These are phyloP conservation scores for Protobothrops flavoviridis DNA, from an alignment of 2,113 vertebrate species.

Conservation along the genomic window DNA sequence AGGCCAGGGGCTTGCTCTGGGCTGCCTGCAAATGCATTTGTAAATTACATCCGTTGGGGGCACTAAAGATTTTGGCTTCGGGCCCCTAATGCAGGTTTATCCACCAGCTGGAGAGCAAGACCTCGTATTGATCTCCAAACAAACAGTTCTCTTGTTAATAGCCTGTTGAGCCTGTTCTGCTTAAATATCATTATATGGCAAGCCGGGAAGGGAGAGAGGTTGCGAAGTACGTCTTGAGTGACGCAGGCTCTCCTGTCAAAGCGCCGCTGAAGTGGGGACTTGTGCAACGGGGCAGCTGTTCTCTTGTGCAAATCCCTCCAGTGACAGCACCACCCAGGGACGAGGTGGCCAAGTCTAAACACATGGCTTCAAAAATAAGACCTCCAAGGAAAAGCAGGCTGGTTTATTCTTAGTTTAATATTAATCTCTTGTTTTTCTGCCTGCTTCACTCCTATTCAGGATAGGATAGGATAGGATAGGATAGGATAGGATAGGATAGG, in stretches of 20 bases:
- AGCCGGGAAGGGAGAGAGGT: no score
- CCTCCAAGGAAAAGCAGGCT: neutral
- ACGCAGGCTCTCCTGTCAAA: neutral
- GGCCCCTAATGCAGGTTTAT: neutral
- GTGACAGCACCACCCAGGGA: neutral
- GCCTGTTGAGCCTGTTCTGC: neutral
- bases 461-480: no score
- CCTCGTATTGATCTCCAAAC: neutral
- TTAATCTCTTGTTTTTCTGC: neutral
- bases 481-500: no score
- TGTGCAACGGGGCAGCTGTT: neutral
- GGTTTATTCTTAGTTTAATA: neutral
- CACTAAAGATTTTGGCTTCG: no score
- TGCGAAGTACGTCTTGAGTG: neutral
- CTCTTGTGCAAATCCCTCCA: neutral
- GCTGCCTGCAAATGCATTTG: slow-evolving; percentile 13
- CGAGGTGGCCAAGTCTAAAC: neutral
- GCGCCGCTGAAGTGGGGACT: neutral
- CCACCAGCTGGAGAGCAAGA: neutral
- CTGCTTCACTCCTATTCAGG: neutral
- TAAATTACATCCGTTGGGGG: neutral
- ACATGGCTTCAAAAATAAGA: neutral
- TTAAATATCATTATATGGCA: neutral
- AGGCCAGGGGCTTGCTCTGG: neutral
- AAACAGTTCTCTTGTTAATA: neutral